Conservation (phyloP, 2,888 invertebrate genomes). For the Eulithis testata region DNA sequence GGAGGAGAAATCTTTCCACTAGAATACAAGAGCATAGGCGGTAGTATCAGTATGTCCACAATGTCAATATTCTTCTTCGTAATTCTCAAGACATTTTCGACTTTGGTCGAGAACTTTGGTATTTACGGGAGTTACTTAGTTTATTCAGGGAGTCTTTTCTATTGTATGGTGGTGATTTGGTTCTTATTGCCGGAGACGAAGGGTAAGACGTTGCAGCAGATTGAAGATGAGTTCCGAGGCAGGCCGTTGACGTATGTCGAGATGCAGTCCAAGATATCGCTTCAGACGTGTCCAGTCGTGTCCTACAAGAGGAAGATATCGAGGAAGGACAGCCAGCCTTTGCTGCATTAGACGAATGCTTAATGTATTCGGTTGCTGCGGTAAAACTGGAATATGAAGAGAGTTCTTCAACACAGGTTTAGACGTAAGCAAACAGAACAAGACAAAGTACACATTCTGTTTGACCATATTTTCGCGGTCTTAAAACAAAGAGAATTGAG, state of each 20-base stretch:
- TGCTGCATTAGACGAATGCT: slow-evolving; percentile 44
- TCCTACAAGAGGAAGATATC: slow-evolving; percentile 60
- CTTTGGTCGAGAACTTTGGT: slow-evolving; percentile 76
- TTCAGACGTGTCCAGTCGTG: slow-evolving; percentile 56
- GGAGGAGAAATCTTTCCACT: slow-evolving; percentile 88
- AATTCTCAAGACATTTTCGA: slow-evolving; percentile 85
- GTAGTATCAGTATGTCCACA: slow-evolving; percentile 84
- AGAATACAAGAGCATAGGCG: slow-evolving; percentile 84
- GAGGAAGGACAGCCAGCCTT: slow-evolving; percentile 52
- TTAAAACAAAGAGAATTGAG: too few species aligned
- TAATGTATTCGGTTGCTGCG: too few species aligned
- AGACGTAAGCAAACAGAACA: too few species aligned
- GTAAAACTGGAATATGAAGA: too few species aligned
- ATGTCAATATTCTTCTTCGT: slow-evolving; percentile 85
- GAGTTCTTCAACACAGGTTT: too few species aligned
- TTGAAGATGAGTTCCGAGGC: slow-evolving; percentile 83
- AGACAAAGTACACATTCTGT: too few species aligned
- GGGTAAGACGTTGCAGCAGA: slow-evolving; percentile 86
- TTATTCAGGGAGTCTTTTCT: slow-evolving; percentile 80
- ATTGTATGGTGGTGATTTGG: slow-evolving; percentile 81
- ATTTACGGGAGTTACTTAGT: slow-evolving; percentile 83
- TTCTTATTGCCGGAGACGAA: slow-evolving; percentile 87
- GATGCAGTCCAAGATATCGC: slow-evolving; percentile 55
- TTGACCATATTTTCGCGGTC: too few species aligned
- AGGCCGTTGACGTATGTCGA: slow-evolving; percentile 55